Evolutionary conservation across 2,113 vertebrate species (phyloP), one percentile per base, ranked within the genome.

Genomic region (Columbina picui): DNA sequence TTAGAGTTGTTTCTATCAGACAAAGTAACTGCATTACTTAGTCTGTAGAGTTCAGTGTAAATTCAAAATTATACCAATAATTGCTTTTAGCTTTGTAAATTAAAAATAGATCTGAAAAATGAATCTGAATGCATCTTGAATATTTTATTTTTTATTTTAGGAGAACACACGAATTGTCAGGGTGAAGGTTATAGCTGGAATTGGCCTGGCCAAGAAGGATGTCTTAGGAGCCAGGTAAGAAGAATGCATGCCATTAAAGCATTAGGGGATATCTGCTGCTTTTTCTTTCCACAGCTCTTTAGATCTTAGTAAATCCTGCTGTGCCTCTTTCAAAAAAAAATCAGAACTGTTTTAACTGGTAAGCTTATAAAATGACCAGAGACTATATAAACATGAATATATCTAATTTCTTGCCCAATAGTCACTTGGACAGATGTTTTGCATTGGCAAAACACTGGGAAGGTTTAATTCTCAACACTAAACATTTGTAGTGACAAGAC

Each of bases 131-230:
- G 26, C 19, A 8, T 84, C 38, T 49, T 89, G 27, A 86, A n/a
- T 71, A 13, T 87, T 3, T 71, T 53, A 7, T 59, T 92, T 93
- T 96, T 1, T 87, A 12, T 98, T 98, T 91, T 96, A 99, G 99
- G 98, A 98, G 71, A 98, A 98, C 53, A 96, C 98, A 0, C 98
- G 98, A 91, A 97, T 99, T 89, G 98, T 99, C 36, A 98, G 98
- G 90, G 98, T 99, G 67, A 99, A 99, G 96, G 97, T 99, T 68
- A 97, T 99, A 83, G 98, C 98, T 96, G 99, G 99, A 94, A 99
- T 99, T 89, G 98, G 98, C 53, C 97, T 99, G 89, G 99, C 99
- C 76, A 99, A 99, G 97, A 99, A 99, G 96, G 99, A 99, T 88
- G 98, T 99, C 87, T 97, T 99, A 76, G 99, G 99, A 96, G 98